Conservation (phyloP, 2,888 invertebrate species). For the Eupithecia exiguata region DNA sequence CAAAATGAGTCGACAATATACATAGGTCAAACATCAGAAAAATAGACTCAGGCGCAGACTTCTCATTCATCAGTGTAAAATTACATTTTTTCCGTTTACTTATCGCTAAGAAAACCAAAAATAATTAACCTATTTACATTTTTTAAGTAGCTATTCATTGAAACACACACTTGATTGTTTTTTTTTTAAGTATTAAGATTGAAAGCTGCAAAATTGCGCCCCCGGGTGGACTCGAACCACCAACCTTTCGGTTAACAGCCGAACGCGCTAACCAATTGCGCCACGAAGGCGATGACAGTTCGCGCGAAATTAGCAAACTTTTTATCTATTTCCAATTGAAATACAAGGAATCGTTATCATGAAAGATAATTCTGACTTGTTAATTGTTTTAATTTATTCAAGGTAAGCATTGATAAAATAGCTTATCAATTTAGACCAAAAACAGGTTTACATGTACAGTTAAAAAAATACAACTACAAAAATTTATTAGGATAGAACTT, state of each 20-base stretch:
- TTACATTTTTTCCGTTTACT: too few species aligned
- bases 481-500: too few species aligned
- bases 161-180: too few species aligned
- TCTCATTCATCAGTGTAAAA: too few species aligned
- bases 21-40: too few species aligned
- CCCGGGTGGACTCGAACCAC: slow-evolving; percentile 99
- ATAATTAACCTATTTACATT: too few species aligned
- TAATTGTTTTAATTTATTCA: not conserved
- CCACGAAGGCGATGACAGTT: slow-evolving; percentile 44
- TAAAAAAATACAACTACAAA: not conserved
- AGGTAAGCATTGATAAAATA: not conserved
- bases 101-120: too few species aligned
- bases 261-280: slow-evolving; percentile 96
- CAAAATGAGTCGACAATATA: too few species aligned
- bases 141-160: too few species aligned
- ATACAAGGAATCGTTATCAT: not conserved
- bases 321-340: not conserved
- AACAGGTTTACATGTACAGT: not conserved
- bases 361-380: not conserved
- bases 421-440: not conserved
- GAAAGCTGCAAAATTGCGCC: slow-evolving; percentile 79
- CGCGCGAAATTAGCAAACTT: not conserved
- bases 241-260: slow-evolving; percentile 99
- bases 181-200: too few species aligned
- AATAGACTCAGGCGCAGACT: too few species aligned